Base-by-base conservation (phyloP, 2,888 invertebrate species). In the Entomobrya proxima region DNA sequence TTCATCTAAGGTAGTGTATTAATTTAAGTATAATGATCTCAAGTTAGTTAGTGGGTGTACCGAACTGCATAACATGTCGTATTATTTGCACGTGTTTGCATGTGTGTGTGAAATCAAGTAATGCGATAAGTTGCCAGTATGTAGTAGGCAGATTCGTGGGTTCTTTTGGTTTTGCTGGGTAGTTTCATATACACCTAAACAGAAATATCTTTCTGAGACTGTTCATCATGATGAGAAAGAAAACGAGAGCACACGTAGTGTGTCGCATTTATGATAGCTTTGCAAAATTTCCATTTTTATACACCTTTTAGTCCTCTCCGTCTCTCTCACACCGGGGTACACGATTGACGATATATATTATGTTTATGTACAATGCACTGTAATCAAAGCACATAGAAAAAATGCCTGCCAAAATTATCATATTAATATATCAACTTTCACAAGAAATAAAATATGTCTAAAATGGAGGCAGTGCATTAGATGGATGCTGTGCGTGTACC, bases 351-450 rank as follows among this genome's bases (percentile, higher is more conserved):
- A 15, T 40, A 15, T 13, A 40, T 40, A 40, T 13, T 11, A 11
- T 40, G 44, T 40, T 40, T 40, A 11, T 40, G 7, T n/a, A 21
- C n/a, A 21, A 9, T 18, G 7, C 13, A 21, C 7, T 55, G 55
- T 15, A n/a, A 74, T n/a, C 6, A 50, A 52, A 52, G 11, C 55
- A 55, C 7, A 55, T 9, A 18, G 18, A 55, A 55, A 32, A 50
- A 74, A 52, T 75, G 82, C 61, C 82, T 64, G 27, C 52, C 64
- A 47, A 61, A 67, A 64, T 82, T 75, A 82, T 82, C 82, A 75
- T 75, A 40, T 64, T 40, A 61, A 82, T 74, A 74, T 81, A 75
- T 82, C 82, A 82, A 82, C 82, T 82, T 75, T 82, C 82, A 81
- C 81, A 58, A 61, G 58, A 44, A 82, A 74, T 27, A 74, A 40